Percentiles rank a stretch among this genome's conserved stretches.
These are phyloP conservation scores for Heliconius aoede DNA, from an alignment of 2,888 invertebrate genomes.

Conservation along the genomic window DNA sequence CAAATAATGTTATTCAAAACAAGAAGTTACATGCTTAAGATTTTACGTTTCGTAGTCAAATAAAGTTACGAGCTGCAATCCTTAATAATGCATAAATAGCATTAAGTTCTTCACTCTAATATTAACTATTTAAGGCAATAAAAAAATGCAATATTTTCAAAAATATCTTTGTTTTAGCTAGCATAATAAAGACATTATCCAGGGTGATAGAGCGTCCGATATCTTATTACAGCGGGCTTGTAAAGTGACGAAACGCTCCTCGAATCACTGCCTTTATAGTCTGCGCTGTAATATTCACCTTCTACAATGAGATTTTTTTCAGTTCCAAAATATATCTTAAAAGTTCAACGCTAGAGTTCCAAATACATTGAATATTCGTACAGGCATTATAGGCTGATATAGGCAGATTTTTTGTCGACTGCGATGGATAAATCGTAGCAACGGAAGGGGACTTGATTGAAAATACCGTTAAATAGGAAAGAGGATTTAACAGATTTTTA, in stretches of 20 bases:
- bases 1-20: too few relatives aligned
- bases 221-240: constrained; percentile 75
- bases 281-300: constrained; percentile 70
- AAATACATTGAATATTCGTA: constrained; percentile 43
- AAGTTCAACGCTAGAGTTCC: constrained; percentile 45
- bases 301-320: constrained; percentile 55
- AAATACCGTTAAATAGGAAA: constrained; percentile 64
- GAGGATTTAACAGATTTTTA: constrained; percentile 40
- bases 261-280: constrained; percentile 74
- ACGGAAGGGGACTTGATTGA: constrained; percentile 67
- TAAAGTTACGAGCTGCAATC: too few relatives aligned
- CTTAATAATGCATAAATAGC: not conserved
- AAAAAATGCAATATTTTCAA: not conserved
- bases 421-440: constrained; percentile 67
- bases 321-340: constrained; percentile 53
- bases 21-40: too few relatives aligned
- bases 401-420: constrained; percentile 72
- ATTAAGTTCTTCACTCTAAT: not conserved
- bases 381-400: constrained; percentile 60
- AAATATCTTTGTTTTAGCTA: constrained; percentile 53
- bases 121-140: too few relatives aligned
- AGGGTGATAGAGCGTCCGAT: constrained; percentile 71
- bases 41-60: too few relatives aligned
- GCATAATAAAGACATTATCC: constrained; percentile 71
- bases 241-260: constrained; percentile 72